Conservation (phyloP, 2,888 invertebrate species). For the Drosophila affinis region DNA sequence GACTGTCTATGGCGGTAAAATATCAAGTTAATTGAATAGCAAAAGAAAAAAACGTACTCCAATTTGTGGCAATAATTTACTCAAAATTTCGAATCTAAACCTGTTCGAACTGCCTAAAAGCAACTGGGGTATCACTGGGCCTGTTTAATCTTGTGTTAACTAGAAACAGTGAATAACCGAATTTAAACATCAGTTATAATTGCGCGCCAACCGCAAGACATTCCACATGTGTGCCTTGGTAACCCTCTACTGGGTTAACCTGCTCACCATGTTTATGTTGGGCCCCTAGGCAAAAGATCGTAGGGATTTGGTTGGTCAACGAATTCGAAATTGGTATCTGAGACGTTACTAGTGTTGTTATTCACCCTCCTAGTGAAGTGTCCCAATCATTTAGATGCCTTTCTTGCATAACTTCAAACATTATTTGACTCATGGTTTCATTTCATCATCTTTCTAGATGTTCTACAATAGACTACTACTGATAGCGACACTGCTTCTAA, state of each 20-base stretch:
- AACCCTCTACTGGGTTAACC: too few relatives aligned
- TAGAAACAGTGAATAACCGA: conserved; percentile 23
- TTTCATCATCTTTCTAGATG: conserved; percentile 40
- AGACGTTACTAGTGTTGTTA: too few relatives aligned
- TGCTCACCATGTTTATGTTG: too few relatives aligned
- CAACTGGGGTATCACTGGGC: neutral
- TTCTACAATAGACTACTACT: conserved; percentile 36
- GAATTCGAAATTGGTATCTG: too few relatives aligned
- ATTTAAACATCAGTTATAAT: neutral
- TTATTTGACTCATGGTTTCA: conserved; percentile 11
- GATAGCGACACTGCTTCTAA: conserved; percentile 32
- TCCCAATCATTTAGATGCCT: too few relatives aligned
- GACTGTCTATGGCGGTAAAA: neutral
- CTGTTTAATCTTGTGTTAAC: conserved; percentile 24
- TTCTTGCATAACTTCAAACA: conserved; percentile 8
- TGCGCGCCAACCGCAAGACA: too few relatives aligned
- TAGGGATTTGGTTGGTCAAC: too few relatives aligned
- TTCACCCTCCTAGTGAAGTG: too few relatives aligned
- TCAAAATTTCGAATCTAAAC: neutral
- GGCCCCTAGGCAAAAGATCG: too few relatives aligned
- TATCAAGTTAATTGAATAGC: neutral
- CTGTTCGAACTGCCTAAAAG: neutral
- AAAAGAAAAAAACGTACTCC: neutral
- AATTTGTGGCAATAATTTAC: conserved; percentile 11
- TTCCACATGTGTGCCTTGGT: too few relatives aligned